Conservation (phyloP, 2,113 vertebrate genomes). For the Neoarius graeffei region DNA sequence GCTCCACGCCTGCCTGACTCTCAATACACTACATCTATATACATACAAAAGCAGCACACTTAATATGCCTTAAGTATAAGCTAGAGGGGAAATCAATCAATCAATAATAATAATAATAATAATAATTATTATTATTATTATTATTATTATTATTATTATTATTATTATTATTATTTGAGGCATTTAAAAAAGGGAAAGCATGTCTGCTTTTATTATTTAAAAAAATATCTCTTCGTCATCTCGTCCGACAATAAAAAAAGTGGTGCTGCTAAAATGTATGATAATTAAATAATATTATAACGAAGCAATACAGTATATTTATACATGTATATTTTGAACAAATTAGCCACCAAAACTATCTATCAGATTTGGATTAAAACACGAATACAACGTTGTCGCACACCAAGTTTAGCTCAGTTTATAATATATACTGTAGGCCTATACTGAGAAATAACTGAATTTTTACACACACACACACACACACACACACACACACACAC, state of each 20-base stretch:
- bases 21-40: constrained; percentile 54
- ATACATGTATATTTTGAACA: background rate
- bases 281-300: background rate
- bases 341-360: background rate
- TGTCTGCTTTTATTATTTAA: background rate
- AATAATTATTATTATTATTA: background rate
- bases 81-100: background rate
- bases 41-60: background rate
- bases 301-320: background rate
- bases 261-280: background rate
- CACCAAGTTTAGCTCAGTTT: background rate
- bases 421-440: background rate
- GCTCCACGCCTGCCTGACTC: constrained; percentile 64
- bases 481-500: too few species aligned
- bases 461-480: background rate
- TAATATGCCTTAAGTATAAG: background rate
- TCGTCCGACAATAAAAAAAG: background rate
- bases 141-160: constrained; percentile 1
- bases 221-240: background rate
- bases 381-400: background rate
- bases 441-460: background rate
- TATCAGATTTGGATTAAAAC: background rate
- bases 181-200: background rate
- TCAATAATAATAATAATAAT: background rate
- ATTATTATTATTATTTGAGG: background rate